These are phyloP conservation scores for Equus quagga DNA, from an alignment of 2,113 vertebrate species.

Conservation along the genomic window DNA sequence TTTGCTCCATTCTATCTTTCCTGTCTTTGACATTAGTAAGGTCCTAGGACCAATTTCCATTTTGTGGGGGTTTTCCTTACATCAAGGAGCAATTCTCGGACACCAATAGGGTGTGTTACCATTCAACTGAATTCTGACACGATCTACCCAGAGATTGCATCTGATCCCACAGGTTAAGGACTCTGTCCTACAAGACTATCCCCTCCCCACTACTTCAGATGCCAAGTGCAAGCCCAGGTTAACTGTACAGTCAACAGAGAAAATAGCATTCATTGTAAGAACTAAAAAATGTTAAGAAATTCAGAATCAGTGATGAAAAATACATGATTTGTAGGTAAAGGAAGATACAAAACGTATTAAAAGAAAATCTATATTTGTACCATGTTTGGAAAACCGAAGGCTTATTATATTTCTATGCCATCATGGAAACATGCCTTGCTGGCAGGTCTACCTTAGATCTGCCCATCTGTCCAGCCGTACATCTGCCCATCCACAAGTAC, in stretches of 20 bases:
- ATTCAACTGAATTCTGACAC: not conserved
- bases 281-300: not conserved
- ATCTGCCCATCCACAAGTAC: accelerated
- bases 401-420: accelerated
- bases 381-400: not conserved
- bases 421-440: not conserved
- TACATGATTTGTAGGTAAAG: not conserved
- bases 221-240: not conserved
- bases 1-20: not conserved
- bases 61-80: not conserved
- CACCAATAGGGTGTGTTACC: too few species aligned
- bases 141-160: not conserved
- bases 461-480: too few species aligned
- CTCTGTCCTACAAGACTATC: not conserved
- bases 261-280: not conserved
- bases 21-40: not conserved
- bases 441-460: not conserved
- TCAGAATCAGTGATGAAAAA: not conserved
- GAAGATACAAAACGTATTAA: not conserved
- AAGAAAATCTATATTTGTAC: not conserved
- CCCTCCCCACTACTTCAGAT: not conserved
- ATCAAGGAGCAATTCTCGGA: not conserved
- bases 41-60: not conserved
- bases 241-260: not conserved
- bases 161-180: not conserved